Evolutionary conservation across 2,797 vertebrate species (phyloP).

Genomic region (Spinibarbus caldwelli): DNA sequence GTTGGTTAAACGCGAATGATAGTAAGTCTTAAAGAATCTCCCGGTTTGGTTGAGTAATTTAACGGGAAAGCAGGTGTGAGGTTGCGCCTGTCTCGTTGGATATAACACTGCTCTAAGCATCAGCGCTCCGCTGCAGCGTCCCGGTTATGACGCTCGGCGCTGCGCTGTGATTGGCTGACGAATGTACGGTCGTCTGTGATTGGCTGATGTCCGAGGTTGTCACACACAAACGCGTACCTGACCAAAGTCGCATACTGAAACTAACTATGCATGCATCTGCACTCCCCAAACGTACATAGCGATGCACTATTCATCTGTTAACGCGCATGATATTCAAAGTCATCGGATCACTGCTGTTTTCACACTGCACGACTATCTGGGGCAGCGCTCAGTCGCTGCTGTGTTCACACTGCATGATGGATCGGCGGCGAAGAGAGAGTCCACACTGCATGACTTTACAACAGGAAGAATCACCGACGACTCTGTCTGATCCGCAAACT

Average conservation of each 20-base stretch:
- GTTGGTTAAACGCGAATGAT: conserved; percentile 76
- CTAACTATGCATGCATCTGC: too few species aligned
- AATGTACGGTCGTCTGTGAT: conserved; percentile 48
- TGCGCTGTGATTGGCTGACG: conserved; percentile 70
- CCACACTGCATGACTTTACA: too few species aligned
- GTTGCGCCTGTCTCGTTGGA: conserved; percentile 52
- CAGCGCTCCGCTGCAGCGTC: conserved; percentile 55
- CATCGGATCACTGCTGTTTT: too few species aligned
- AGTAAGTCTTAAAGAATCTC: conserved; percentile 62
- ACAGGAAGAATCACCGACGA: too few species aligned
- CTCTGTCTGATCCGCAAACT: too few species aligned
- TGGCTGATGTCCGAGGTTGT: not conserved
- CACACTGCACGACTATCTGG: too few species aligned
- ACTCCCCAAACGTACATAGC: not conserved
- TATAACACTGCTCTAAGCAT: conserved; percentile 58
- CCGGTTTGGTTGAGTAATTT: conserved; percentile 57
- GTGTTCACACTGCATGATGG: too few species aligned
- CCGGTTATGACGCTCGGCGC: conserved; percentile 45
- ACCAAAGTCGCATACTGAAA: not conserved
- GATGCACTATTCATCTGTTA: not conserved
- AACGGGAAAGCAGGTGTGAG: conserved; percentile 62
- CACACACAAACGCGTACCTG: conserved; percentile 14
- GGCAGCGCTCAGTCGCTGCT: too few species aligned
- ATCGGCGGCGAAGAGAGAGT: too few species aligned
- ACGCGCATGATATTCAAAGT: too few species aligned